A percentile compares a stretch with the other conserved stretches of the same genome.
Evolutionary conservation across 2,797 vertebrate genomes (phyloP).

Genomic region (Scolopax bukidnonensis): DNA sequence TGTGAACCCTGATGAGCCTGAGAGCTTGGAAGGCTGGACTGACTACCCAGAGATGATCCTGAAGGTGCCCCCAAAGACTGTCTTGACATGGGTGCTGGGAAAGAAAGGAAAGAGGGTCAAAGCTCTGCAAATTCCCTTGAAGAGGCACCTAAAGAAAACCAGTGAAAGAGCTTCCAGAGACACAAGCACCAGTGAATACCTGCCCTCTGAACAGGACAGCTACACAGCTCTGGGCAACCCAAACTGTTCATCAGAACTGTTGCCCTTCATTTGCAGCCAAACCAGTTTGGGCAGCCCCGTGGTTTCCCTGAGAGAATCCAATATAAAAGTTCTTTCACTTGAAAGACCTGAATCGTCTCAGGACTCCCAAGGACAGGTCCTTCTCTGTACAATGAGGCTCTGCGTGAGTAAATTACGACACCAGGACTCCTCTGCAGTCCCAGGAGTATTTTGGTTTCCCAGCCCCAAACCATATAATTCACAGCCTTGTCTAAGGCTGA

Average conservation of each 20-base stretch:
- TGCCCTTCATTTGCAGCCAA: neutral
- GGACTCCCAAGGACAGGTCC: accelerated
- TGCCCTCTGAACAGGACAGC: neutral
- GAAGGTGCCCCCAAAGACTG: constrained; percentile 75
- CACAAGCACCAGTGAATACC: neutral
- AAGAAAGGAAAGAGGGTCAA: neutral
- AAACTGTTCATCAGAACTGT: neutral
- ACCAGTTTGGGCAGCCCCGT: neutral
- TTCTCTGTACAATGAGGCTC: neutral
- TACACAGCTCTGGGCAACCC: neutral
- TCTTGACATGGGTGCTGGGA: constrained; percentile 76
- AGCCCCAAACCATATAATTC: neutral
- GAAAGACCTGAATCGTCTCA: neutral
- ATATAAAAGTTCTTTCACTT: neutral
- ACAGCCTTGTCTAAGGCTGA: accelerated
- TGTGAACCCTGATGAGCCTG: constrained; percentile 75
- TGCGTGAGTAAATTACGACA: neutral
- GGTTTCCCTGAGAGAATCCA: neutral
- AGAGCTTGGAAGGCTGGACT: constrained; percentile 59
- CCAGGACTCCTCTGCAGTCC: neutral
- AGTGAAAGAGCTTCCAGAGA: neutral
- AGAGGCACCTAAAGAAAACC: neutral
- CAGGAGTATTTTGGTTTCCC: neutral
- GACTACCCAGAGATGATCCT: constrained; percentile 73
- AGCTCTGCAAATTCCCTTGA: neutral